Conservation (phyloP, 2,888 invertebrate genomes). For the Caenorhabditis becei region DNA sequence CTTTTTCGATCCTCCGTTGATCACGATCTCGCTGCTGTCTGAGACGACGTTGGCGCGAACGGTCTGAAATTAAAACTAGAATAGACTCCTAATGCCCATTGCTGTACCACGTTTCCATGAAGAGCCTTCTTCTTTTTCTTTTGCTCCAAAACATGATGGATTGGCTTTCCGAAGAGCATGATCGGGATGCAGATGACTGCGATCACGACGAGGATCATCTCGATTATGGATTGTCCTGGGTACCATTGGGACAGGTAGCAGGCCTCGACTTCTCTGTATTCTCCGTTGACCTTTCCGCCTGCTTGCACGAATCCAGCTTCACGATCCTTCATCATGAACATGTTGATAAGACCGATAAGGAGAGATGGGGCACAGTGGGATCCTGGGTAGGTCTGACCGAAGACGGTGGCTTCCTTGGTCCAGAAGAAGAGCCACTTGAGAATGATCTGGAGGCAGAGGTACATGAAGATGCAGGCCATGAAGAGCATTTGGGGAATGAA, state of each 20-base stretch:
- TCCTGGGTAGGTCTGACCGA: slow-evolving; percentile 78
- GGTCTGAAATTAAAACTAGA: slow-evolving; percentile 65
- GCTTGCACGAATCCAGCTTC: slow-evolving; percentile 55
- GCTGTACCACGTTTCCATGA: slow-evolving; percentile 72
- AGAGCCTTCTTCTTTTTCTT: slow-evolving; percentile 77
- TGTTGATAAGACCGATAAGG: slow-evolving; percentile 79
- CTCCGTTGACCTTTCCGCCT: slow-evolving; percentile 55
- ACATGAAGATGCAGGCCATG: slow-evolving; percentile 92
- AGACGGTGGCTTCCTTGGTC: slow-evolving; percentile 63
- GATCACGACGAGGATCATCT: slow-evolving; percentile 82
- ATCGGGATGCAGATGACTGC: slow-evolving; percentile 81
- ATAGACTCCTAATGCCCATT: neutral
- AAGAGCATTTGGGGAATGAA: slow-evolving; percentile 97
- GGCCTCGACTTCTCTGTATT: slow-evolving; percentile 53
- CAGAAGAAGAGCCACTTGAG: slow-evolving; percentile 83
- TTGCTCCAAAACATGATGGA: slow-evolving; percentile 75
- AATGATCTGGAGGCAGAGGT: slow-evolving; percentile 88
- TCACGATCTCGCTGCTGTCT: slow-evolving; percentile 79
- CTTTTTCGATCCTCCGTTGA: slow-evolving; percentile 74
- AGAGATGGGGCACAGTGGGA: slow-evolving; percentile 82
- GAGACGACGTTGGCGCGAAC: slow-evolving; percentile 79
- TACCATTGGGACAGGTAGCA: slow-evolving; percentile 82
- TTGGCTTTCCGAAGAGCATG: slow-evolving; percentile 82
- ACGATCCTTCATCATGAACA: slow-evolving; percentile 76
- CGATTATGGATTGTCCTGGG: slow-evolving; percentile 81